Conservation (phyloP, 2,113 vertebrate genomes). For the Poeciliopsis turrubarensis region DNA sequence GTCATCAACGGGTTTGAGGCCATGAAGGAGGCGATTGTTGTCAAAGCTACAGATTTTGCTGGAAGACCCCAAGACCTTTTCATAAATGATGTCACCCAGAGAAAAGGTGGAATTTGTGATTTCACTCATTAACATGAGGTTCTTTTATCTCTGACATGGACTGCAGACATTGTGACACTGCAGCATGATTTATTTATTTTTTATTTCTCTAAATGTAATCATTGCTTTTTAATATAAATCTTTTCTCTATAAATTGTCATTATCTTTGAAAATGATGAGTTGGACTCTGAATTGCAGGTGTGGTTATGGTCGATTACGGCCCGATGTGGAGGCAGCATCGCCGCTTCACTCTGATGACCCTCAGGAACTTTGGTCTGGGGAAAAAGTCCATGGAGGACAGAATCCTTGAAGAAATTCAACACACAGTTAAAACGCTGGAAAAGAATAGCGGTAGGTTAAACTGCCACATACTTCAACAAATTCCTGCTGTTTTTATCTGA, state of each 20-base stretch:
- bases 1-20: conserved; percentile 64
- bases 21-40: conserved; percentile 72
- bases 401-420: conserved; percentile 75
- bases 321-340: conserved; percentile 78
- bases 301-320: conserved; percentile 63
- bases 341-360: conserved; percentile 77
- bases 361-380: conserved; percentile 87
- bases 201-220: too few relatives aligned
- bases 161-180: not conserved
- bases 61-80: conserved; percentile 74
- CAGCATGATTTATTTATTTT: too few relatives aligned
- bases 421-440: conserved; percentile 42
- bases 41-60: conserved; percentile 66
- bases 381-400: conserved; percentile 84
- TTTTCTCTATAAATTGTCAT: not conserved
- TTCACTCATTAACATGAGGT: not conserved
- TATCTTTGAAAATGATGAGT: not conserved
- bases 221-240: not conserved
- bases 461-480: not conserved
- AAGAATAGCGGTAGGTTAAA: conserved; percentile 38
- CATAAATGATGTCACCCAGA: conserved; percentile 30
- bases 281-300: not conserved
- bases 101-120: conserved; percentile 51
- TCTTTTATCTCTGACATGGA: not conserved
- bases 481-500: not conserved